These are phyloP conservation scores for Chiloscyllium punctatum DNA, from an alignment of 2,797 vertebrate species.

Conservation along the genomic window DNA sequence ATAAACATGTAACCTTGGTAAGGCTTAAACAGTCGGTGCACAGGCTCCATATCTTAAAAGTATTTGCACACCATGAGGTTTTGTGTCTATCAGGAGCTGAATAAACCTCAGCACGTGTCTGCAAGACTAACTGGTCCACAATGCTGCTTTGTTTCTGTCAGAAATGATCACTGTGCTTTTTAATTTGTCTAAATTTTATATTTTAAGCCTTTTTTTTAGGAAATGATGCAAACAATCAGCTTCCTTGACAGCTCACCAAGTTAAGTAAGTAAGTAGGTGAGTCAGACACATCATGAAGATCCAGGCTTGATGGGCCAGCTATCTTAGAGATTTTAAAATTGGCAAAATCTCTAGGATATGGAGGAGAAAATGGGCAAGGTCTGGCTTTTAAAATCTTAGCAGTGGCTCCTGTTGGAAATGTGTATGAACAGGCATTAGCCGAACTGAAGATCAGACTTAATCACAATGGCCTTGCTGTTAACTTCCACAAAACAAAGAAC, in stretches of 20 bases:
- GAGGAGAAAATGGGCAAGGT: not conserved
- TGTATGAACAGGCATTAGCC: not conserved
- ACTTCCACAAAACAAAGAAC: not conserved
- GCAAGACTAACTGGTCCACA: not conserved
- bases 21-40: not conserved
- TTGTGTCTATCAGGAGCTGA: not conserved
- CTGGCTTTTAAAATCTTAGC: not conserved
- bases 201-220: no score
- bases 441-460: not conserved
- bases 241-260: not conserved
- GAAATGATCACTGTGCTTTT: not conserved
- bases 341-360: not conserved
- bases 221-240: not conserved
- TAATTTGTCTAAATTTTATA: not conserved
- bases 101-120: not conserved
- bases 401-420: not conserved
- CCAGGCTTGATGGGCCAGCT: not conserved
- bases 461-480: not conserved
- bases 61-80: not conserved
- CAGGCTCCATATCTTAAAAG: not conserved
- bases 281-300: not conserved
- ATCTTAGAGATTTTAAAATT: not conserved
- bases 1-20: slow-evolving; percentile 13
- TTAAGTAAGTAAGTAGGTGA: not conserved
- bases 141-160: not conserved